Base-by-base conservation (phyloP, 2,113 vertebrate species). In the Melanotaenia duboulayi region DNA sequence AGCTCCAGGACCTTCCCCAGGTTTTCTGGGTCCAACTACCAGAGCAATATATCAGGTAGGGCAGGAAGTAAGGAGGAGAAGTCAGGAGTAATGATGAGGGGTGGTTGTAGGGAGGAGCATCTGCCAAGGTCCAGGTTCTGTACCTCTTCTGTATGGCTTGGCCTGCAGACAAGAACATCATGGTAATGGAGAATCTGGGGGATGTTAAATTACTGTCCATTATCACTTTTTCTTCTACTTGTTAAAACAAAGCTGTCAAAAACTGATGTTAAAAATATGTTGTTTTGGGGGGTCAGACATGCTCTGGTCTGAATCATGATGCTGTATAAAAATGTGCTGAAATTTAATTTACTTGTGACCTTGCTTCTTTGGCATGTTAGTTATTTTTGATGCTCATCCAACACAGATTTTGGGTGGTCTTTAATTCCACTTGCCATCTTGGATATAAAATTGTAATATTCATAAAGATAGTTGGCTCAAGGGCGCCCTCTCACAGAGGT, bases 121-220 rank as follows among this genome's bases (percentile, higher is more conserved):
- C 81, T 82, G 81, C 83, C 82, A 84, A 71, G 78, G 85, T 69
- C 82, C 63, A 63, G 46, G 58, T 78, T 80, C 72, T 75, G 58
- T 66, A 59, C 46, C 32, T 84, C 70, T 65, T 70, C 60, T 91
- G 85, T 92, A 89, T 87, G 65, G 44, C 63, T 91, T 91, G 90
- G 90, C 86, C 55, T 46, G 2, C 58, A 69, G 68, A 82, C n/a
- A 62, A 76, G 76, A 77, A 71, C 64, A 61, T 63, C 62, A 25
- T 57, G 39, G 68, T 80, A 68, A 60, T 83, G 25, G 28, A 74
- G 70, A 66, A 69, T 28, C 69, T 20, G 37, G 24, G 55, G 25
- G 63, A 49, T 40, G 19, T 65, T 84, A 72, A 64, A 73, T 61
- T 61, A 28, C 68, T 65, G 70, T 39, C 55, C 52, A 74, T 73